Percentiles rank a stretch among this genome's conserved stretches.
Evolutionary conservation across 1,140 invertebrate genomes (phyloP).

Genomic region (Medauroidea extradentata): DNA sequence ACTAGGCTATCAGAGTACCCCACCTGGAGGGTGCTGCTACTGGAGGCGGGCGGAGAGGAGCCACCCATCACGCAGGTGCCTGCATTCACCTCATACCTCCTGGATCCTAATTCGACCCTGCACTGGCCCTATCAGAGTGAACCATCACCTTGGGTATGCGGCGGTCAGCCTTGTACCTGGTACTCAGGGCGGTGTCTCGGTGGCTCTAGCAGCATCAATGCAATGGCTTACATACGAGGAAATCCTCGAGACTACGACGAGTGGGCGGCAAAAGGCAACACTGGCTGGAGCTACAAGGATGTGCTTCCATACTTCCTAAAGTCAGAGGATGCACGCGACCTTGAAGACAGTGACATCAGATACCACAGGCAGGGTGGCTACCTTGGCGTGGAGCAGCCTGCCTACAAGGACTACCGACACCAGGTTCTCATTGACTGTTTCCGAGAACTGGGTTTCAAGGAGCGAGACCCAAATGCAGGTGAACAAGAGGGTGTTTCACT

Average conservation of each 20-base stretch:
- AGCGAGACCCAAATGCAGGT: not conserved
- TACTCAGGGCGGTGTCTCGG: slow-evolving; percentile 46
- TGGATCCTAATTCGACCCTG: not conserved
- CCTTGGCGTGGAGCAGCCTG: slow-evolving; percentile 77
- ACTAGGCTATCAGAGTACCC: slow-evolving; percentile 29
- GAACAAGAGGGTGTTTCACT: too few relatives aligned
- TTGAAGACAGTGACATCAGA: slow-evolving; percentile 63
- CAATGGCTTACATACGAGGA: slow-evolving; percentile 55
- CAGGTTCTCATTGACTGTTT: not conserved
- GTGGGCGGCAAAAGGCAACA: slow-evolving; percentile 59
- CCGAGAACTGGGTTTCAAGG: not conserved
- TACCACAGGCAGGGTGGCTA: slow-evolving; percentile 64
- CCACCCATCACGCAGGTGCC: too few relatives aligned
- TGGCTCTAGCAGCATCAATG: slow-evolving; percentile 53
- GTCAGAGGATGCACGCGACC: slow-evolving; percentile 45
- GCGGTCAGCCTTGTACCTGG: slow-evolving; percentile 32
- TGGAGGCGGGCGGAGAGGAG: too few relatives aligned
- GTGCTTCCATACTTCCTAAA: slow-evolving; percentile 56
- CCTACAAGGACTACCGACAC: slow-evolving; percentile 41
- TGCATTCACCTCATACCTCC: not conserved
- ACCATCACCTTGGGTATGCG: not conserved
- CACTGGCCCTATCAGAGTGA: not conserved
- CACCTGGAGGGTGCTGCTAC: slow-evolving; percentile 28
- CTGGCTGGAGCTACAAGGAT: slow-evolving; percentile 60
- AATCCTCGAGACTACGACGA: slow-evolving; percentile 57